These are phyloP conservation scores for Ceratoteleas bidentatus DNA, from an alignment of 1,140 invertebrate species.

Conservation along the genomic window DNA sequence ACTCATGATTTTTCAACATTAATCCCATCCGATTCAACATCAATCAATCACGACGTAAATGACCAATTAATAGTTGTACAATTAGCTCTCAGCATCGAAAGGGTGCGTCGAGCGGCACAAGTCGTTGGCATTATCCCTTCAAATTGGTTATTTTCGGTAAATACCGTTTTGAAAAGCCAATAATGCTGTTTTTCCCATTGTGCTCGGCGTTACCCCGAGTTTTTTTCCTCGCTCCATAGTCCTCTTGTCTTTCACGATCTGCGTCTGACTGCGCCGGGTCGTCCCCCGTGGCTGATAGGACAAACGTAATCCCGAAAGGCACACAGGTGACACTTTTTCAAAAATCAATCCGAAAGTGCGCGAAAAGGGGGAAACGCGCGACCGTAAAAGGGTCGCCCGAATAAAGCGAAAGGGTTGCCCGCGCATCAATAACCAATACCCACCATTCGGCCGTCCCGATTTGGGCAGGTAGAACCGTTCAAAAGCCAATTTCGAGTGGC, in stretches of 20 bases:
- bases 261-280: slow-evolving; percentile 63
- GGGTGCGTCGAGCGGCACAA: slow-evolving; percentile 71
- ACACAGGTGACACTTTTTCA: slow-evolving; percentile 78
- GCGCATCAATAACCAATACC: slow-evolving; percentile 68
- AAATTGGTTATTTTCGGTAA: slow-evolving; percentile 82
- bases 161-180: slow-evolving; percentile 82
- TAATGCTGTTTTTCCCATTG: slow-evolving; percentile 81
- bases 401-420: slow-evolving; percentile 58
- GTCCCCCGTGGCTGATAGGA: slow-evolving; percentile 71
- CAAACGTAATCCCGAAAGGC: slow-evolving; percentile 79
- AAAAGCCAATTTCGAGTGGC: slow-evolving; percentile 71
- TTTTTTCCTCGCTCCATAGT: slow-evolving; percentile 48
- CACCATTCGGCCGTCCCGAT: slow-evolving; percentile 60
- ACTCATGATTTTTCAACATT: no score
- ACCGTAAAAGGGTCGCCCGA: slow-evolving; percentile 18
- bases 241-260: slow-evolving; percentile 65
- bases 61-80: slow-evolving; percentile 72
- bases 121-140: slow-evolving; percentile 76
- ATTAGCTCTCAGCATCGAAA: slow-evolving; percentile 63
- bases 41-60: slow-evolving; percentile 43
- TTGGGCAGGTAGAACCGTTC: slow-evolving; percentile 64
- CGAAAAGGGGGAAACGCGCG: slow-evolving; percentile 62
- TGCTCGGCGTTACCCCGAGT: slow-evolving; percentile 43
- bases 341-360: slow-evolving; percentile 66
- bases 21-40: no score